Conservation (phyloP, 2,888 invertebrate species). For the Stenoptilia bipunctidactyla region DNA sequence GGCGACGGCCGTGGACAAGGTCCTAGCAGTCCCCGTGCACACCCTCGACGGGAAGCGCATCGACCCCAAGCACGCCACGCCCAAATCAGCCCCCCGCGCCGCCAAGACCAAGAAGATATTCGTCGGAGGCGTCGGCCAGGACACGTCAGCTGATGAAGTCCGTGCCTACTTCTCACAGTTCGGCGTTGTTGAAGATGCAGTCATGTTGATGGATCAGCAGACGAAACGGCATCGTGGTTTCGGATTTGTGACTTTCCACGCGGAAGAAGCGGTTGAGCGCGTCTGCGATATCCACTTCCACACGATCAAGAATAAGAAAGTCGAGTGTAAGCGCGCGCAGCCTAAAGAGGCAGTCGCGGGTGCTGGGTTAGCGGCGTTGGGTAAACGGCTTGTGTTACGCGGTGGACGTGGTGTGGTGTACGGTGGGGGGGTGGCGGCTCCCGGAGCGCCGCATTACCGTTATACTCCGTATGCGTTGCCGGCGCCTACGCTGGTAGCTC, state of each 20-base stretch:
- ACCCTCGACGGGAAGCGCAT: constrained; percentile 94
- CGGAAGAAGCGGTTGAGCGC: constrained; percentile 90
- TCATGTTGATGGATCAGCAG: constrained; percentile 95
- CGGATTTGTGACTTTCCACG: constrained; percentile 92
- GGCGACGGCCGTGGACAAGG: constrained; percentile 90
- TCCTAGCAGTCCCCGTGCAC: constrained; percentile 90
- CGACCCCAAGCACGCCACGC: constrained; percentile 94
- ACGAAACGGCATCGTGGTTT: constrained; percentile 92
- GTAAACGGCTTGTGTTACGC: constrained; percentile 79
- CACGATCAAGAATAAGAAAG: constrained; percentile 91
- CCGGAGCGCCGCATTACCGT: constrained; percentile 56
- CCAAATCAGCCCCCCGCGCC: constrained; percentile 88
- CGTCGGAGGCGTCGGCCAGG: constrained; percentile 92
- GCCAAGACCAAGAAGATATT: constrained; percentile 94
- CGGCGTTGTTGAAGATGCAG: constrained; percentile 91
- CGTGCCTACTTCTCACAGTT: constrained; percentile 92
- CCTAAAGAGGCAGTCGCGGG: constrained; percentile 87
- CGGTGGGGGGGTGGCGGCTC: constrained; percentile 57
- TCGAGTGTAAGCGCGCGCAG: constrained; percentile 92
- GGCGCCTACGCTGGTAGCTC: constrained; percentile 49
- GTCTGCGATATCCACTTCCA: constrained; percentile 96
- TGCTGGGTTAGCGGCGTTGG: constrained; percentile 79
- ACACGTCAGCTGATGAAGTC: constrained; percentile 91
- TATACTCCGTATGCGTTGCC: constrained; percentile 70
- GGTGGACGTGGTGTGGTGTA: constrained; percentile 75